Evolutionary conservation across 2,888 invertebrate genomes (phyloP).

Genomic region (Agonopterix heracliana): DNA sequence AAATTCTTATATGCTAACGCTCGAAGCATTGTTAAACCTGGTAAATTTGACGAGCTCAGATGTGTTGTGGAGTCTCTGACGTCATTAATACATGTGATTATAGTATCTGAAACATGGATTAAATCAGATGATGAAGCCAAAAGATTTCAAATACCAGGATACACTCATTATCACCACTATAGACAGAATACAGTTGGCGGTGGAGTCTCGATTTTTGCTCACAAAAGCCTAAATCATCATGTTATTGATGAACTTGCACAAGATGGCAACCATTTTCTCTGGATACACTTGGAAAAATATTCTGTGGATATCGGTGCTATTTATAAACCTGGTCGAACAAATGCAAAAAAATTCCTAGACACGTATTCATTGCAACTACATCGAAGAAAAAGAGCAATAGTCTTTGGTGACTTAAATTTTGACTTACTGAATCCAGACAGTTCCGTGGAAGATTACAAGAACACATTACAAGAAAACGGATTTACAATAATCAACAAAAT

Average conservation of each 20-base stretch:
- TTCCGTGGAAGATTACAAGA: neutral
- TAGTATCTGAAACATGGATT: no score
- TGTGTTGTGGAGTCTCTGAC: no score
- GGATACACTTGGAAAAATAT: slow-evolving; percentile 8
- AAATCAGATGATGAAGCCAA: no score
- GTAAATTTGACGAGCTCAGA: no score
- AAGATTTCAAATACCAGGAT: no score
- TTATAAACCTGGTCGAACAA: slow-evolving; percentile 6
- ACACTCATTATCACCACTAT: no score
- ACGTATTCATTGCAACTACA: neutral
- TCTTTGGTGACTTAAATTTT: neutral
- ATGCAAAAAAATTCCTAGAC: no score
- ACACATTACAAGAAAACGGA: slow-evolving; percentile 5
- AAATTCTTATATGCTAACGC: no score
- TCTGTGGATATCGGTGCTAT: slow-evolving; percentile 7
- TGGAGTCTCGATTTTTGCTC: no score
- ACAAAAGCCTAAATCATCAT: slow-evolving; percentile 4
- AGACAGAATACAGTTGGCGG: no score
- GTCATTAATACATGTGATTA: no score
- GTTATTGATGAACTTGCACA: slow-evolving; percentile 3
- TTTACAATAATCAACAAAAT: slow-evolving; percentile 12
- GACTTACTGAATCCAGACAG: neutral
- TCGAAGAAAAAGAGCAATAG: neutral
- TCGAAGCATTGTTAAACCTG: no score
- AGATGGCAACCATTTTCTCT: slow-evolving; percentile 11